Percentiles rank a stretch among this genome's conserved stretches.
These are phyloP conservation scores for Apantesis nais DNA, from an alignment of 2,888 invertebrate species.

Conservation along the genomic window DNA sequence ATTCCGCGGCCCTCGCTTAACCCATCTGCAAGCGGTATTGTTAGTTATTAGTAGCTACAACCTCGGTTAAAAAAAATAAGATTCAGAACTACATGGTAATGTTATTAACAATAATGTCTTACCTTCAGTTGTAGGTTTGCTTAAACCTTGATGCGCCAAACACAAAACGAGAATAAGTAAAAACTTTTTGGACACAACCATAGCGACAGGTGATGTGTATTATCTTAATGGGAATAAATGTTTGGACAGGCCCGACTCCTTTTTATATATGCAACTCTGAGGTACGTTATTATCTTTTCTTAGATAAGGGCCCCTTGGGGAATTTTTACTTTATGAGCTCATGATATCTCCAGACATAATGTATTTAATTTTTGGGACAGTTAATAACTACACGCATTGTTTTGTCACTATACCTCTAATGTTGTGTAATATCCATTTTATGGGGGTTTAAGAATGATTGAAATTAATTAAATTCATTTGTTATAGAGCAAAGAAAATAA, in stretches of 20 bases:
- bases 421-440: background rate
- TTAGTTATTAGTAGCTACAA: slow-evolving; percentile 12
- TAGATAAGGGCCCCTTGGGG: background rate
- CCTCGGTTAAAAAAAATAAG: background rate
- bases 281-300: slow-evolving; percentile 1
- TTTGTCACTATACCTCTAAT: background rate
- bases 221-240: slow-evolving; percentile 63
- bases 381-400: background rate
- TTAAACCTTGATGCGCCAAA: slow-evolving; percentile 55
- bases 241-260: slow-evolving; percentile 58
- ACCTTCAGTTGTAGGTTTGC: slow-evolving; percentile 69
- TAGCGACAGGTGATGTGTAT: slow-evolving; percentile 27
- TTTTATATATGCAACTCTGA: slow-evolving; percentile 64
- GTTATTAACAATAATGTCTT: slow-evolving; percentile 45
- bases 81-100: background rate
- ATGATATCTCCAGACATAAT: slow-evolving; percentile 50
- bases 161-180: slow-evolving; percentile 49
- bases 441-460: background rate
- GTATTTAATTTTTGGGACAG: slow-evolving; percentile 48
- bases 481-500: background rate
- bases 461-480: background rate
- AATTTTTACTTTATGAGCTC: slow-evolving; percentile 82
- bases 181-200: background rate
- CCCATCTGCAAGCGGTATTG: slow-evolving; percentile 63
- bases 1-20: slow-evolving; percentile 69